These are phyloP conservation scores for Lamellibrachia luymesi DNA, from an alignment of 1,140 invertebrate species.

Conservation along the genomic window DNA sequence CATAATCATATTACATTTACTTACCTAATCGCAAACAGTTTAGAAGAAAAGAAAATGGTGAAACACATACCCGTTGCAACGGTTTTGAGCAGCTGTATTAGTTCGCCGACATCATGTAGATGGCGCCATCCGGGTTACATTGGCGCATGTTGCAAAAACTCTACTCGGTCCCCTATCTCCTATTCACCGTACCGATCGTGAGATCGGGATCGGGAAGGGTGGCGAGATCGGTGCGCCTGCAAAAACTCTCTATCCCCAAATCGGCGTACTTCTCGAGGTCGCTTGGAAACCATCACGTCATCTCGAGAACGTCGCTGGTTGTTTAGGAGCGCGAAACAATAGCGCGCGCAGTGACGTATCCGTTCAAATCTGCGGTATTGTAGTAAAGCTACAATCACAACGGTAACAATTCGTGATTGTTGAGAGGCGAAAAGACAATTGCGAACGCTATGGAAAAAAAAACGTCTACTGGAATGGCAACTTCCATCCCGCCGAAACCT, in stretches of 20 bases:
- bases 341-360: background rate
- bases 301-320: background rate
- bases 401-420: conserved; percentile 4
- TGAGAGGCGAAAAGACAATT: background rate
- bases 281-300: background rate
- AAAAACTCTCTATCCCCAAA: background rate
- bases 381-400: background rate
- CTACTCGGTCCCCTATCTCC: too few species aligned
- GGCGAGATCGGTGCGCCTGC: too few species aligned
- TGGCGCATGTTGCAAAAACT: too few species aligned
- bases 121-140: too few species aligned
- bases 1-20: too few species aligned
- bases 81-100: too few species aligned
- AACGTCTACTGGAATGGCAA: background rate
- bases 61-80: too few species aligned
- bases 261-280: background rate
- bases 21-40: too few species aligned
- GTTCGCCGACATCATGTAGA: too few species aligned
- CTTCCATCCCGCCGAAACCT: background rate
- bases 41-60: too few species aligned
- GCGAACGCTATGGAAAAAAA: background rate
- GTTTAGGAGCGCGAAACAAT: background rate
- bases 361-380: background rate
- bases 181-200: too few species aligned
- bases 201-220: too few species aligned